phyloP scores from a whole-genome alignment of 2,888 invertebrate genomes.

The Vesta saturnalis region DNA sequence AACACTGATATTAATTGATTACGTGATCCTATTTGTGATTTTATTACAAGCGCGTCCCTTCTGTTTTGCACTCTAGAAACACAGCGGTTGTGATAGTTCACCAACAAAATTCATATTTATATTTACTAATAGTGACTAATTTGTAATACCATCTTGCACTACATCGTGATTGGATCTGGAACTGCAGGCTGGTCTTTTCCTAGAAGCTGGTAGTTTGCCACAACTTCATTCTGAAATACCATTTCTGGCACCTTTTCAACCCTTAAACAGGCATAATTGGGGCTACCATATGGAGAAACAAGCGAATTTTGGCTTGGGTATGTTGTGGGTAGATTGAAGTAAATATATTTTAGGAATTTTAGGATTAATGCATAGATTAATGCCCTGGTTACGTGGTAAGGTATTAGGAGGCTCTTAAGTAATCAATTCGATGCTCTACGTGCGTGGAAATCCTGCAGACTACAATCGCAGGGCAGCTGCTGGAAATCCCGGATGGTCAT shows the following conservation, averaged over 20 bases:
- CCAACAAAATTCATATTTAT: no score
- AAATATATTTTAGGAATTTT: no score
- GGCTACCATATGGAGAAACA: constrained; percentile 69
- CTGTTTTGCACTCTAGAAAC: no score
- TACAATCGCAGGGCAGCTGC: constrained; percentile 64
- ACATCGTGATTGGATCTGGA: no score
- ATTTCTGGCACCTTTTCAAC: constrained; percentile 64
- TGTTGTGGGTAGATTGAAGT: no score
- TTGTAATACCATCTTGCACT: no score
- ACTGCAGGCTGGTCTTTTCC: constrained; percentile 70
- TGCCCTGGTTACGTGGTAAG: constrained; percentile 63
- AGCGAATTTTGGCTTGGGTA: constrained; percentile 64
- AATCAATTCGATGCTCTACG: constrained; percentile 64
- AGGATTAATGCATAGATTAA: constrained; percentile 59
- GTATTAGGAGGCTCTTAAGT: constrained; percentile 64
- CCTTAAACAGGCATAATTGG: constrained; percentile 70
- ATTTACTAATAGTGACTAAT: no score
- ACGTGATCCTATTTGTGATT: no score
- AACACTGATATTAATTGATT: no score
- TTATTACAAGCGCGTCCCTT: no score
- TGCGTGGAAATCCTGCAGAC: constrained; percentile 69
- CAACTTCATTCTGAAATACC: constrained; percentile 67
- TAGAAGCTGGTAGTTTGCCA: no score
- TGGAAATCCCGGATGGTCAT: constrained; percentile 64
- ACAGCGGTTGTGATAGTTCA: no score